A percentile compares a stretch with the other conserved stretches of the same genome.
phyloP scores from a whole-genome alignment of 1,140 invertebrate genomes.

The Drosophila subobscura region DNA sequence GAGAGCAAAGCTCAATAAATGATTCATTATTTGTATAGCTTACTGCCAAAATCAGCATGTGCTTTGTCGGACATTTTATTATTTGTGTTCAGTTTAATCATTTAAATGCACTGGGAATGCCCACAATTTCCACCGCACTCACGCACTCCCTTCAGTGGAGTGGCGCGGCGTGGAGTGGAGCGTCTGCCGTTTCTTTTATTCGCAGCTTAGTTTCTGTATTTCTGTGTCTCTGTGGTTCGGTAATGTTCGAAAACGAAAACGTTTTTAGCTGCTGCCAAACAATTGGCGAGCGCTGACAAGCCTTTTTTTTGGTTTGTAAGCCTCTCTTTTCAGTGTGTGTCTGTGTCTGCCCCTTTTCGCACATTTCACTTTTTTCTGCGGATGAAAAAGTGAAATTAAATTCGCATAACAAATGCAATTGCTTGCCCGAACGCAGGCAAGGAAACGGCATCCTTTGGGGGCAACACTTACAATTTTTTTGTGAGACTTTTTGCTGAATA shows the following conservation, averaged over 20 bases:
- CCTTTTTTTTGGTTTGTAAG: conserved; percentile 26
- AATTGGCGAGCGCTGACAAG: conserved; percentile 43
- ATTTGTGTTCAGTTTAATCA: no score
- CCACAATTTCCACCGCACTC: no score
- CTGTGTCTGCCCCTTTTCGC: conserved; percentile 11
- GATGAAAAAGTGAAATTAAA: conserved; percentile 45
- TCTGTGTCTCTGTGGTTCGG: conserved; percentile 33
- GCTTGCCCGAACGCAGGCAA: not conserved
- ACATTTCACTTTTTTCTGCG: conserved; percentile 32
- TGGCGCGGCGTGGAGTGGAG: no score
- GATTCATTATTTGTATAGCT: no score
- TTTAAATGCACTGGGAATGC: no score
- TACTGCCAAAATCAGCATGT: no score
- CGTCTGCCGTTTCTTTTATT: no score
- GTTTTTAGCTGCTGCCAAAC: conserved; percentile 20
- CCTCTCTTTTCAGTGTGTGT: not conserved
- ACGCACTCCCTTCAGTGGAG: no score
- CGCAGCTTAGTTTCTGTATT: not conserved
- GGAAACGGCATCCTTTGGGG: not conserved
- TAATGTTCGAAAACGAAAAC: conserved; percentile 47
- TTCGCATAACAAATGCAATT: not conserved
- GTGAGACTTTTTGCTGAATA: no score
- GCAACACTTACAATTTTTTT: no score
- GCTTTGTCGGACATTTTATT: no score
- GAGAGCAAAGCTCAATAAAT: no score